phyloP scores from a whole-genome alignment of 2,113 vertebrate species.

The Ophiodon elongatus region DNA sequence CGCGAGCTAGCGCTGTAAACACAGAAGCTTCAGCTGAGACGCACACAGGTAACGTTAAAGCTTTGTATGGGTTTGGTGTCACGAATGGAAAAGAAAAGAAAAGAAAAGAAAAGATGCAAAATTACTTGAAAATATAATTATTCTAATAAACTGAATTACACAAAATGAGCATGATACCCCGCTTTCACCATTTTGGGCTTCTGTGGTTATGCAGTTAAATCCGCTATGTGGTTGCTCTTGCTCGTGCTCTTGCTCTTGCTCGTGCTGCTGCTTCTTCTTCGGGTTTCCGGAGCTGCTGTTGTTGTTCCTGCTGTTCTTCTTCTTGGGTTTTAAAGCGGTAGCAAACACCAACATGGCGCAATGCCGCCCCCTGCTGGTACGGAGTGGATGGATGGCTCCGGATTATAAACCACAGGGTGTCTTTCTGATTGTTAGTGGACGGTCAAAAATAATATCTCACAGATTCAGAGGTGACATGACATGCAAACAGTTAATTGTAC shows the following conservation, averaged over 20 bases:
- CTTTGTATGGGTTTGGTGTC: neutral
- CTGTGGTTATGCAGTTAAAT: neutral
- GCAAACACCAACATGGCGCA: neutral
- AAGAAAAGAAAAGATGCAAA: neutral
- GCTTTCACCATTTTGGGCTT: neutral
- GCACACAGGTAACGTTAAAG: too few relatives aligned
- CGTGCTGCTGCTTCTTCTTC: neutral
- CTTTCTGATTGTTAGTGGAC: neutral
- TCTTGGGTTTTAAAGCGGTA: neutral
- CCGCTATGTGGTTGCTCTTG: too few relatives aligned
- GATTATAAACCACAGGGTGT: neutral
- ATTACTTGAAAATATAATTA: neutral
- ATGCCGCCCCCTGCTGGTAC: neutral
- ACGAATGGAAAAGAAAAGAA: neutral
- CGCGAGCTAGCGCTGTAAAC: neutral
- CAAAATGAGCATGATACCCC: neutral
- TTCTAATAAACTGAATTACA: neutral
- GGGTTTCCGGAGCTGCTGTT: neutral
- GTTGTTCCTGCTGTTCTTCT: neutral
- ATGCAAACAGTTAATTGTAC: constrained; percentile 16
- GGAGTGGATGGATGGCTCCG: neutral
- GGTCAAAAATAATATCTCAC: neutral
- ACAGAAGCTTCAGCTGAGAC: too few relatives aligned
- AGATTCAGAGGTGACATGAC: neutral
- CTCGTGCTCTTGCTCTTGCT: too few relatives aligned